These are phyloP conservation scores for Liparis tanakae DNA, from an alignment of 2,797 vertebrate species.

Conservation along the genomic window DNA sequence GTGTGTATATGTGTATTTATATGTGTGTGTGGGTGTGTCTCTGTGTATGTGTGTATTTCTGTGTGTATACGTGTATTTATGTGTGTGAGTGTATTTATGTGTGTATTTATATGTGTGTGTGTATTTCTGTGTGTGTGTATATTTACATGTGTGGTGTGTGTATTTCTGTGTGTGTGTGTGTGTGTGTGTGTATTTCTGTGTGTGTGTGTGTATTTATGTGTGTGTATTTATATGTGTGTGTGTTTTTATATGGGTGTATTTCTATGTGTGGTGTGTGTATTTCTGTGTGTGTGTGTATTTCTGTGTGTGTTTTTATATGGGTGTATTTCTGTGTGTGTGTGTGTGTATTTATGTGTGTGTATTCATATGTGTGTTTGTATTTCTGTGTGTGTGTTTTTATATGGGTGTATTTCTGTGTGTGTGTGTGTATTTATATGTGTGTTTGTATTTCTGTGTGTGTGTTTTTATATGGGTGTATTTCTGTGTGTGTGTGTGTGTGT, in stretches of 20 bases:
- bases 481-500: neutral
- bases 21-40: slow-evolving; percentile 71
- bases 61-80: slow-evolving; percentile 76
- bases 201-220: neutral
- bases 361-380: too few relatives aligned
- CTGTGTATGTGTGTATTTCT: neutral
- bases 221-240: neutral
- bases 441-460: too few relatives aligned
- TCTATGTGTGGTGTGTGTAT: slow-evolving; percentile 69
- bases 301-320: too few relatives aligned
- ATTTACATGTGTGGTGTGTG: slow-evolving; percentile 73
- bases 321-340: too few relatives aligned
- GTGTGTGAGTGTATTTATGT: neutral
- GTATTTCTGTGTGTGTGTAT: neutral
- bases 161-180: slow-evolving; percentile 17
- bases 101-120: neutral
- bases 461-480: too few relatives aligned
- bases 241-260: slow-evolving; percentile 17
- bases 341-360: too few relatives aligned
- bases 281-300: neutral
- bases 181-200: slow-evolving; percentile 73
- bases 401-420: too few relatives aligned
- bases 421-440: too few relatives aligned
- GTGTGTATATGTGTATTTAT: slow-evolving; percentile 77
- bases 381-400: too few relatives aligned